Conservation (phyloP, 1,140 invertebrate genomes). For the Bombyx mandarina region DNA sequence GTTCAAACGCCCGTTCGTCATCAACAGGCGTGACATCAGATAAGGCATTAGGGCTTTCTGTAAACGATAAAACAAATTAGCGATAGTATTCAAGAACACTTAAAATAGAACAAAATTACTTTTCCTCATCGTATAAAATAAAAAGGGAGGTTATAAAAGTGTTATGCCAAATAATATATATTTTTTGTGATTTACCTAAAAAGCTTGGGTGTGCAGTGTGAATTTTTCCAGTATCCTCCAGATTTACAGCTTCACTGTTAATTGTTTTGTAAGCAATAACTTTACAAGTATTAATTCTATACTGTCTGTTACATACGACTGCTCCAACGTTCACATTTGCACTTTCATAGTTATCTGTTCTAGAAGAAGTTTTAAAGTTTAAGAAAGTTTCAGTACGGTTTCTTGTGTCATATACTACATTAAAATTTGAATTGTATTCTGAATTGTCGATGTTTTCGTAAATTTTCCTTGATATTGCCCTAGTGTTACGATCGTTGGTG, state of each 20-base stretch:
- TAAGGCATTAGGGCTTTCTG: conserved; percentile 28
- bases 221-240: conserved; percentile 20
- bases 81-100: no score
- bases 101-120: no score
- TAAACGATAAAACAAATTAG: conserved; percentile 3
- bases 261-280: conserved; percentile 16
- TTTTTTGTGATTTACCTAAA: conserved; percentile 18
- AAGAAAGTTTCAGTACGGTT: conserved; percentile 6
- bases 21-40: conserved; percentile 32
- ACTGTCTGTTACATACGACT: conserved; percentile 43
- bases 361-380: not conserved
- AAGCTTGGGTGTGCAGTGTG: conserved; percentile 15
- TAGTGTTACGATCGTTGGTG: conserved; percentile 15
- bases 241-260: conserved; percentile 16
- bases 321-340: conserved; percentile 18
- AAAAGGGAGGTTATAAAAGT: no score
- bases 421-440: conserved; percentile 27
- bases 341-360: conserved; percentile 13
- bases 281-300: conserved; percentile 32
- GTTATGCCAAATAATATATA: no score
- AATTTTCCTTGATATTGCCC: conserved; percentile 11
- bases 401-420: conserved; percentile 8
- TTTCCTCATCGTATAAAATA: no score
- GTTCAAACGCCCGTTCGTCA: conserved; percentile 48
- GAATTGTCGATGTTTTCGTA: conserved; percentile 22